Conservation (phyloP, 2,797 vertebrate genomes). For the Choloepus didactylus region DNA sequence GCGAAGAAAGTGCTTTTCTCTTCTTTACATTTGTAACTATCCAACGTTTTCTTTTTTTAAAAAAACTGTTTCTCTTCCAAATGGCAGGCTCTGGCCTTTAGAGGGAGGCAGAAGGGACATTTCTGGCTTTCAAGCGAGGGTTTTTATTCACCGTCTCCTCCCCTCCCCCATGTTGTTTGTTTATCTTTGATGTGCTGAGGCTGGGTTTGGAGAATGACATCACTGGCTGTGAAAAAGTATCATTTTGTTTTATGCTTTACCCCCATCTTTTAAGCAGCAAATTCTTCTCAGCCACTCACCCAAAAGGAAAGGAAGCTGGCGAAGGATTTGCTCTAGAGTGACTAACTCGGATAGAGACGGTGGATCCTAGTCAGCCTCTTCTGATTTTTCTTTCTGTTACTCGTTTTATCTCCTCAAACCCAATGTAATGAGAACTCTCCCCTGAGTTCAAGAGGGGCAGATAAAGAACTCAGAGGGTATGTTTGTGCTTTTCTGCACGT, state of each 20-base stretch:
- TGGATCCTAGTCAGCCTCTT: neutral
- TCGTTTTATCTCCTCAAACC: slow-evolving; percentile 47
- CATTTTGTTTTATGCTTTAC: slow-evolving; percentile 3
- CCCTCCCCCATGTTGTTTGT: neutral
- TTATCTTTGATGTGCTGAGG: slow-evolving; percentile 52
- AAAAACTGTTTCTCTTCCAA: slow-evolving; percentile 69
- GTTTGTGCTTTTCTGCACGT: slow-evolving; percentile 41
- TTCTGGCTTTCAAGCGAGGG: neutral
- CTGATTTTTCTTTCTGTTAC: slow-evolving; percentile 53
- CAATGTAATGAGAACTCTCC: neutral
- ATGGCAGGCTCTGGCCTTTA: slow-evolving; percentile 41
- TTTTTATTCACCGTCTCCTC: neutral
- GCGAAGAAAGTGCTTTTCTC: slow-evolving; percentile 83
- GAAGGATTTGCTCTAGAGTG: neutral
- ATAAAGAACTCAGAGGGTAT: neutral
- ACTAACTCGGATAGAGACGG: neutral
- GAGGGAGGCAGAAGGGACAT: neutral
- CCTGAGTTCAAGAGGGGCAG: neutral
- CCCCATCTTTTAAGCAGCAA: slow-evolving; percentile 32
- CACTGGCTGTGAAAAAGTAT: slow-evolving; percentile 5
- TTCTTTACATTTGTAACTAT: slow-evolving; percentile 80
- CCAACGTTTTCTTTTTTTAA: slow-evolving; percentile 75
- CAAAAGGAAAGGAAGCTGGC: neutral
- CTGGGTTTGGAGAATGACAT: slow-evolving; percentile 40
- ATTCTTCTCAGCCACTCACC: slow-evolving; percentile 40